phyloP scores from a whole-genome alignment of 2,888 invertebrate species.

The Pollenia angustigena region DNA sequence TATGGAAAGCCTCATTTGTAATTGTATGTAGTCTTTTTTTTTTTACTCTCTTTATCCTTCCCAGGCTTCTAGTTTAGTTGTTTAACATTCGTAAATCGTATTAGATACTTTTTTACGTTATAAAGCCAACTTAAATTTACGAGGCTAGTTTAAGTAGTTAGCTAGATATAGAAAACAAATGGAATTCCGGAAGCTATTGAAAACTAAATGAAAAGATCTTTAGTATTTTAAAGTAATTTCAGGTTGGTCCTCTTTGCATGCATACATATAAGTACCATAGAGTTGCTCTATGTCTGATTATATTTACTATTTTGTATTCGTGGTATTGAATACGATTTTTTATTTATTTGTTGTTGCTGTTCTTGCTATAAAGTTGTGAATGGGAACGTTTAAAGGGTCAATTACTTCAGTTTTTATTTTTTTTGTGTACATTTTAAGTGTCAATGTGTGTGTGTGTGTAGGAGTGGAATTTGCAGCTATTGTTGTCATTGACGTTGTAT shows the following conservation, averaged over 20 bases:
- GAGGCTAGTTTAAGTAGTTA: neutral
- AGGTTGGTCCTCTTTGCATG: no score
- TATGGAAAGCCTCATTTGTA: neutral
- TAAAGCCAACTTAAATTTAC: neutral
- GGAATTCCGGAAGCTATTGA: no score
- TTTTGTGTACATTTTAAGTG: neutral
- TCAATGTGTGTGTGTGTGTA: neutral
- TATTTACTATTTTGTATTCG: neutral
- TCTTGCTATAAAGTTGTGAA: slow-evolving; percentile 16
- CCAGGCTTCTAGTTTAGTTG: neutral
- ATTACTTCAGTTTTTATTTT: slow-evolving; percentile 33
- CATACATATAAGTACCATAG: neutral
- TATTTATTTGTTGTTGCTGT: neutral
- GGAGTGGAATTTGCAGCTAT: neutral
- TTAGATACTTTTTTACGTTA: neutral
- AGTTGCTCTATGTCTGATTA: neutral
- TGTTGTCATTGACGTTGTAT: neutral
- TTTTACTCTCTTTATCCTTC: neutral
- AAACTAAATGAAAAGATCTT: no score
- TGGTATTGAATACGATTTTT: slow-evolving; percentile 7
- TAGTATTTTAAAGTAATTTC: no score
- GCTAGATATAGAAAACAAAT: no score
- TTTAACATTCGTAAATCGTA: slow-evolving; percentile 13
- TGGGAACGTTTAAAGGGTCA: slow-evolving; percentile 36
- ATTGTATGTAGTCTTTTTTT: neutral